Evolutionary conservation across 2,888 invertebrate genomes (phyloP).

Genomic region (Choreutis nemorana): DNA sequence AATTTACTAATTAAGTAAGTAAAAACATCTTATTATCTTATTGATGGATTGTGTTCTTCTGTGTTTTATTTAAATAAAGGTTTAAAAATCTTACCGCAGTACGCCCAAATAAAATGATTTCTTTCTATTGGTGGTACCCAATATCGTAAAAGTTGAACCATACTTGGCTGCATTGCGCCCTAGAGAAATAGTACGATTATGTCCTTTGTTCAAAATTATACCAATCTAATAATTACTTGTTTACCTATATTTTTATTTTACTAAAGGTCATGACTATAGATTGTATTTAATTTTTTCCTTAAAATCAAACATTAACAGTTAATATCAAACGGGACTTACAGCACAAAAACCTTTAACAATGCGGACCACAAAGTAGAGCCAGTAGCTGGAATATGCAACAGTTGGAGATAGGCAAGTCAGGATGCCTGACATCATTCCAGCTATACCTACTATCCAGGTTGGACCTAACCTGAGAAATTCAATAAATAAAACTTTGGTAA

Average conservation of each 20-base stretch:
- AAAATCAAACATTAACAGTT: too few relatives aligned
- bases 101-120: slow-evolving; percentile 57
- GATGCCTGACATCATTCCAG: slow-evolving; percentile 40
- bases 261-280: too few relatives aligned
- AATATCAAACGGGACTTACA: too few relatives aligned
- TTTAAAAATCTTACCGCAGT: slow-evolving; percentile 44
- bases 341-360: slow-evolving; percentile 47
- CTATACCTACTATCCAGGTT: slow-evolving; percentile 44
- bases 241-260: too few relatives aligned
- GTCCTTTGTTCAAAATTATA: too few relatives aligned
- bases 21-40: not conserved
- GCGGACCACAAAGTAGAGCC: slow-evolving; percentile 39
- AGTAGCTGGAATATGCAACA: slow-evolving; percentile 38
- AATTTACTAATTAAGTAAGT: too few relatives aligned
- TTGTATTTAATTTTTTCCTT: too few relatives aligned
- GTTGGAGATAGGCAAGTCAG: slow-evolving; percentile 44
- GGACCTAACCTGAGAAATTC: slow-evolving; percentile 35
- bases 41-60: too few relatives aligned
- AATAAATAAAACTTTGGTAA: not conserved
- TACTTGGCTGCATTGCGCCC: slow-evolving; percentile 58
- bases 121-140: slow-evolving; percentile 58
- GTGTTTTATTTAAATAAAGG: too few relatives aligned
- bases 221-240: too few relatives aligned
- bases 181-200: too few relatives aligned
- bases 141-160: slow-evolving; percentile 49